These are phyloP conservation scores for Drosophila arizonae DNA, from an alignment of 1,140 invertebrate genomes.

Conservation along the genomic window DNA sequence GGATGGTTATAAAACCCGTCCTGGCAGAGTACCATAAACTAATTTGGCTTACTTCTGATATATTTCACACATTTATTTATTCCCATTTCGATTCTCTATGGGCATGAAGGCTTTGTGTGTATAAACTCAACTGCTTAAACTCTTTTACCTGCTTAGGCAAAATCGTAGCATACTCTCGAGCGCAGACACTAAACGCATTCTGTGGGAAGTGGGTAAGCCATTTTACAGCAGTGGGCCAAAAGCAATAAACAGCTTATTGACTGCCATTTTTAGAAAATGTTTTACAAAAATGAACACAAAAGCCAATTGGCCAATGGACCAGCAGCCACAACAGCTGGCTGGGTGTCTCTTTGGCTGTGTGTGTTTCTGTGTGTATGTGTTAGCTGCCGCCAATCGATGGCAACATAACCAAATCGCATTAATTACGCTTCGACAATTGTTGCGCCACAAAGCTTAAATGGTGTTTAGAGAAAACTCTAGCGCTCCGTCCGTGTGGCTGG, in stretches of 20 bases:
- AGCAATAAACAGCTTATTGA: slow-evolving; percentile 38
- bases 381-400: slow-evolving; percentile 63
- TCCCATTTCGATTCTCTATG: too few relatives aligned
- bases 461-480: slow-evolving; percentile 58
- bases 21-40: too few relatives aligned
- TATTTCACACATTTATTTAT: too few relatives aligned
- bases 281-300: slow-evolving; percentile 41
- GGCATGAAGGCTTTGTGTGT: too few relatives aligned
- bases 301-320: slow-evolving; percentile 53
- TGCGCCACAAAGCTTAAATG: slow-evolving; percentile 78
- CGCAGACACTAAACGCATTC: not conserved
- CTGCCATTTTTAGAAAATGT: slow-evolving; percentile 54
- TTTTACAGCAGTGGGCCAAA: slow-evolving; percentile 1
- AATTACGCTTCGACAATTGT: slow-evolving; percentile 79
- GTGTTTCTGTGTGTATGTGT: not conserved
- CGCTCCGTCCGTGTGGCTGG: not conserved
- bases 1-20: too few relatives aligned
- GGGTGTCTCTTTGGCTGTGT: not conserved
- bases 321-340: slow-evolving; percentile 22
- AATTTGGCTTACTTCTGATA: too few relatives aligned
- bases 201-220: not conserved
- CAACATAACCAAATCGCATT: slow-evolving; percentile 77
- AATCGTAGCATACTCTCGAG: not conserved
- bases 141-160: not conserved
- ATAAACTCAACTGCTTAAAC: not conserved